Evolutionary conservation across 2,797 vertebrate genomes (phyloP).

Genomic region (Acipenser ruthenus): DNA sequence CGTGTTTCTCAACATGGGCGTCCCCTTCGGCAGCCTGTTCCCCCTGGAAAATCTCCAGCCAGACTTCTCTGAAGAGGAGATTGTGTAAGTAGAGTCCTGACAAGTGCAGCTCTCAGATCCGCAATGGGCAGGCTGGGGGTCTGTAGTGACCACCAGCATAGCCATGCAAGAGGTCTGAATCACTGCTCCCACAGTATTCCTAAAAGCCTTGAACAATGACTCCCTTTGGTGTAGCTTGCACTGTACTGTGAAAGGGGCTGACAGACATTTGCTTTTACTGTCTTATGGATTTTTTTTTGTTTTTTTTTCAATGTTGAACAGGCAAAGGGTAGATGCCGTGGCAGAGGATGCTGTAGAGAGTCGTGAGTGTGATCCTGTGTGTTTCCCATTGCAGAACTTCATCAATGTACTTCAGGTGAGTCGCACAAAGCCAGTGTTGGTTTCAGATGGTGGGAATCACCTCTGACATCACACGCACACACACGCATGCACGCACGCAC

Average conservation of each 20-base stretch:
- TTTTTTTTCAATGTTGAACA: slow-evolving; percentile 21
- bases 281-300: not conserved
- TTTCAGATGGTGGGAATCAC: slow-evolving; percentile 4
- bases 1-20: slow-evolving; percentile 87
- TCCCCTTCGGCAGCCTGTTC: slow-evolving; percentile 73
- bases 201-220: not conserved
- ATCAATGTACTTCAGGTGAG: slow-evolving; percentile 55
- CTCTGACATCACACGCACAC: not conserved
- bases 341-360: slow-evolving; percentile 27
- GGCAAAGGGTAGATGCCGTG: slow-evolving; percentile 41
- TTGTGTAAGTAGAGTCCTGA: slow-evolving; percentile 70
- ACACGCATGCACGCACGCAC: not conserved
- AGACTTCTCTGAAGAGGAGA: slow-evolving; percentile 65
- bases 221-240: too few relatives aligned
- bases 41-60: slow-evolving; percentile 77
- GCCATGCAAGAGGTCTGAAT: not conserved
- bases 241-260: too few relatives aligned
- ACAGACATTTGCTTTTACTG: not conserved
- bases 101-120: not conserved
- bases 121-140: not conserved
- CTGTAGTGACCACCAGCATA: not conserved
- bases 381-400: slow-evolving; percentile 59
- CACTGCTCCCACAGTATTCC: too few relatives aligned
- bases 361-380: slow-evolving; percentile 10
- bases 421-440: not conserved